These are phyloP conservation scores for Aldrovandia affinis DNA, from an alignment of 2,797 vertebrate species.

Conservation along the genomic window DNA sequence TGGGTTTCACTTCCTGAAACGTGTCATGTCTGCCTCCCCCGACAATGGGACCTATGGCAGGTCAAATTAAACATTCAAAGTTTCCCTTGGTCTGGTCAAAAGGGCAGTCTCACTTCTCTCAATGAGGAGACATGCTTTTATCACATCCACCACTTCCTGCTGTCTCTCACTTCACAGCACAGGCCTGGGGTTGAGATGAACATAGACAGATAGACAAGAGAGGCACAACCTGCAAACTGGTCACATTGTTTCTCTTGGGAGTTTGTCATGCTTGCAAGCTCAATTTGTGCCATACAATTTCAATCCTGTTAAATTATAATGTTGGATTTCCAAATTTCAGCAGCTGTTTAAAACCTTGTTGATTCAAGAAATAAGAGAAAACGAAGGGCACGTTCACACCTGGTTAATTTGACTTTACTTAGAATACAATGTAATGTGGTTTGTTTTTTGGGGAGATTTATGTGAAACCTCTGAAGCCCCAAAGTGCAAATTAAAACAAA, in stretches of 20 bases:
- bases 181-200: background rate
- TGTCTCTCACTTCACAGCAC: background rate
- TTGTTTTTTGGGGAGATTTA: background rate
- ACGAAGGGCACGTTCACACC: background rate
- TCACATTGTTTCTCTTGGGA: background rate
- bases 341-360: background rate
- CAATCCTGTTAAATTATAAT: background rate
- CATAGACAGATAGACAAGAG: background rate
- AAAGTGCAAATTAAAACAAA: background rate
- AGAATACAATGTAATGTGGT: background rate
- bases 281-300: background rate
- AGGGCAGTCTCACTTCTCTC: background rate
- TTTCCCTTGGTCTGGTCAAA: background rate
- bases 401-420: background rate
- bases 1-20: background rate
- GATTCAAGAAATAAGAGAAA: background rate
- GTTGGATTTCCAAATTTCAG: background rate
- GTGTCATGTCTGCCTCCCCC: background rate
- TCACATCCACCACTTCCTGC: constrained; percentile 12
- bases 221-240: background rate
- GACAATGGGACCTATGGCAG: background rate
- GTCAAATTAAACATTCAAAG: background rate
- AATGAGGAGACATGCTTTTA: no score
- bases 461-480: background rate
- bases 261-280: background rate